Conservation (phyloP, 2,888 invertebrate species). For the Carabus problematicus region DNA sequence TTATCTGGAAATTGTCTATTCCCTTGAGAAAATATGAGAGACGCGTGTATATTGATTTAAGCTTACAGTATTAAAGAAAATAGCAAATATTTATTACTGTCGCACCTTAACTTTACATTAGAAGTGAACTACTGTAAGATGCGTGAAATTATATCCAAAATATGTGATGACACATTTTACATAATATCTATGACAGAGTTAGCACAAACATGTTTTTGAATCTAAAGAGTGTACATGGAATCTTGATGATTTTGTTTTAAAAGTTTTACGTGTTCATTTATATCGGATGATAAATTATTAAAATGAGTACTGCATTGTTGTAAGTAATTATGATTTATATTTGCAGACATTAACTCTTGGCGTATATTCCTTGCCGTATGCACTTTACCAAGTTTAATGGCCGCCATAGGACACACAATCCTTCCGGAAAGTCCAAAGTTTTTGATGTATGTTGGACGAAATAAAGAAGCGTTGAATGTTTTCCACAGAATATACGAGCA, state of each 20-base stretch:
- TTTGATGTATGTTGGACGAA: conserved; percentile 62
- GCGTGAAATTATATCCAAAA: not conserved
- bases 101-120: conserved; percentile 44
- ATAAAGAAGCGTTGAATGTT: conserved; percentile 62
- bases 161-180: too few relatives aligned
- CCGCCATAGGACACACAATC: conserved; percentile 61
- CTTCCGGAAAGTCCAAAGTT: conserved; percentile 68
- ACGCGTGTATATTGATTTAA: too few relatives aligned
- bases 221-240: too few relatives aligned
- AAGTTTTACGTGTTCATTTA: not conserved
- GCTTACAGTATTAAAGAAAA: too few relatives aligned
- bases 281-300: not conserved
- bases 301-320: not conserved
- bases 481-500: conserved; percentile 64
- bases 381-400: conserved; percentile 64
- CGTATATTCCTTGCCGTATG: conserved; percentile 69
- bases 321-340: conserved; percentile 1
- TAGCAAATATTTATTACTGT: too few relatives aligned
- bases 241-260: conserved; percentile 3
- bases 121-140: conserved; percentile 55
- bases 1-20: too few relatives aligned
- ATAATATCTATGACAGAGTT: too few relatives aligned
- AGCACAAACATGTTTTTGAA: too few relatives aligned
- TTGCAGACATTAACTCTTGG: conserved; percentile 66
- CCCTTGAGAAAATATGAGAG: too few relatives aligned